Evolutionary conservation across 30 jellyfish, hydroid and myxozoan species (phyloP).

Genomic region (Chironex yamaguchii): DNA sequence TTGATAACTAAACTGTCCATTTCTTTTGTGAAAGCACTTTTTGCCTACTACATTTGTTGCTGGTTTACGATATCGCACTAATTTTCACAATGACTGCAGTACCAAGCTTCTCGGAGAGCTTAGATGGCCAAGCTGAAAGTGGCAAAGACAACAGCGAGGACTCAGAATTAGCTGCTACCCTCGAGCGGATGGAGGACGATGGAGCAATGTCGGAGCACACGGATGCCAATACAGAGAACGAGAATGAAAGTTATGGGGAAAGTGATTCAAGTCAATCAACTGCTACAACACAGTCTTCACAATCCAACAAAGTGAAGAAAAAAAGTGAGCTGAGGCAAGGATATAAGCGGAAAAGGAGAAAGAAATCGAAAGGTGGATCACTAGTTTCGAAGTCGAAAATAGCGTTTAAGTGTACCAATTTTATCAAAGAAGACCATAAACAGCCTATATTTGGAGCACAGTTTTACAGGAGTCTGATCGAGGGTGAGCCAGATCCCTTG

Average conservation of each 20-base stretch:
- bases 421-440: conserved; percentile 95
- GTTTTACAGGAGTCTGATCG: conserved; percentile 70
- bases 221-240: conserved; percentile 22
- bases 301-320: conserved; percentile 35
- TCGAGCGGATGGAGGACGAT: neutral
- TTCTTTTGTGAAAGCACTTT: too few relatives aligned
- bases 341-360: conserved; percentile 57
- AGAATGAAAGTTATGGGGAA: conserved; percentile 77
- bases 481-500: conserved; percentile 86
- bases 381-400: conserved; percentile 53
- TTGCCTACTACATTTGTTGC: too few relatives aligned
- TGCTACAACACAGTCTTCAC: conserved; percentile 38
- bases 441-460: conserved; percentile 99
- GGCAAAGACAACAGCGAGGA: too few relatives aligned
- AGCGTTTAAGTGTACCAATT: conserved; percentile 87
- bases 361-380: neutral
- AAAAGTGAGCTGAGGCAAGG: conserved; percentile 48
- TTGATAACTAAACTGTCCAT: too few relatives aligned
- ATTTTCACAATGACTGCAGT: too few relatives aligned
- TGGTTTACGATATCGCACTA: too few relatives aligned
- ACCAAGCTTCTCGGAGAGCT: too few relatives aligned
- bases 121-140: too few relatives aligned
- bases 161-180: too few relatives aligned
- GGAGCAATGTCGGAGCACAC: neutral
- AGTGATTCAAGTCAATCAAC: conserved; percentile 74